Conservation (phyloP, 2,113 vertebrate genomes). For the Oreochromis aureus region DNA sequence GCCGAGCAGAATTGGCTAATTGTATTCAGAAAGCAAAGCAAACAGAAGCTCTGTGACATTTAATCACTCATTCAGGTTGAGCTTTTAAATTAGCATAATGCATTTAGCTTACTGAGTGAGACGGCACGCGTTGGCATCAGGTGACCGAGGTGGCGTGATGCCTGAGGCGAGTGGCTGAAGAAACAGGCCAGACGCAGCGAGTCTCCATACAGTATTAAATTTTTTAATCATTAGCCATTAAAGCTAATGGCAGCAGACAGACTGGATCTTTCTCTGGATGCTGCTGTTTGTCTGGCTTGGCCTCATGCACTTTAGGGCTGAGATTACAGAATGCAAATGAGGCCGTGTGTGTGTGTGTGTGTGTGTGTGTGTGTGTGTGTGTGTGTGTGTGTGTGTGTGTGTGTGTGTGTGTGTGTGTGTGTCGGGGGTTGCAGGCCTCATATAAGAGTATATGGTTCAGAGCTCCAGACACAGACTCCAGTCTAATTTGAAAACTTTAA, state of each 20-base stretch:
- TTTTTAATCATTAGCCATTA: slow-evolving; percentile 67
- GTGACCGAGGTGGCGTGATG: neutral
- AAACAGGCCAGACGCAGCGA: slow-evolving; percentile 11
- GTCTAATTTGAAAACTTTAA: slow-evolving; percentile 73
- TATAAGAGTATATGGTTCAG: slow-evolving; percentile 44
- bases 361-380: neutral
- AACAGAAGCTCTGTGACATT: neutral
- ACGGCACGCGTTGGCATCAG: slow-evolving; percentile 7
- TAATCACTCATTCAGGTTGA: neutral
- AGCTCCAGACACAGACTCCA: slow-evolving; percentile 50
- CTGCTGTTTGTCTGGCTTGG: slow-evolving; percentile 55
- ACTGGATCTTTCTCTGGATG: slow-evolving; percentile 23
- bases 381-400: neutral
- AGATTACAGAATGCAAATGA: slow-evolving; percentile 65
- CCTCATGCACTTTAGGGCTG: slow-evolving; percentile 28
- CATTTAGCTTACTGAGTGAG: neutral
- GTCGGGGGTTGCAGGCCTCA: neutral
- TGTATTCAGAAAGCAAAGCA: neutral
- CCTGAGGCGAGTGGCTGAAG: neutral
- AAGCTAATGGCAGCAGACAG: slow-evolving; percentile 39
- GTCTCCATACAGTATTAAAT: slow-evolving; percentile 8
- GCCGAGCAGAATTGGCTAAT: neutral
- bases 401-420: neutral
- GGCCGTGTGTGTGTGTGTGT: neutral
- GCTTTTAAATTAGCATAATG: slow-evolving; percentile 19